phyloP scores from a whole-genome alignment of 2,113 vertebrate genomes.

The Mobula hypostoma region DNA sequence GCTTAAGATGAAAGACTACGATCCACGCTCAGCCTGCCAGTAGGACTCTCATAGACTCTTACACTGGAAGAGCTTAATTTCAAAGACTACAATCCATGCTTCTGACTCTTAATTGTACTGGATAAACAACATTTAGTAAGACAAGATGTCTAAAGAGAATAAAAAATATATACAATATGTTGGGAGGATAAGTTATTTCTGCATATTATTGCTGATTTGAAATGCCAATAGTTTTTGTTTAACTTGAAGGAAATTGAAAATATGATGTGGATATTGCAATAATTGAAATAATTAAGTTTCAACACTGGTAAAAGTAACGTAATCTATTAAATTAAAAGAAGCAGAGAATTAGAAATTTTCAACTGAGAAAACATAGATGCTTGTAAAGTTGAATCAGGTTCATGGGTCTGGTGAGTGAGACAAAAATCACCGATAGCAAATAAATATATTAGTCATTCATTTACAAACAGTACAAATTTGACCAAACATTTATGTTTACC shows the following conservation, averaged over 20 bases:
- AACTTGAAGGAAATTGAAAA: not conserved
- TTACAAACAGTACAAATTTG: too few relatives aligned
- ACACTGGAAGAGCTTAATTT: not conserved
- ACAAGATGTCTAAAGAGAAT: not conserved
- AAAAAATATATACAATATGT: too few relatives aligned
- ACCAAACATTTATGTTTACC: too few relatives aligned
- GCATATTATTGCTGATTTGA: not conserved
- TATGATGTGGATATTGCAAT: not conserved
- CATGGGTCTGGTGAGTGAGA: too few relatives aligned
- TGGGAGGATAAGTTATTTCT: not conserved
- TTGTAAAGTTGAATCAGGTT: too few relatives aligned
- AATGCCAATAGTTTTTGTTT: not conserved
- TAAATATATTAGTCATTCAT: too few relatives aligned
- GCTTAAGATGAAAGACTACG: not conserved
- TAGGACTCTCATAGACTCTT: not conserved
- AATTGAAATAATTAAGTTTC: not conserved
- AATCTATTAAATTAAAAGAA: not conserved
- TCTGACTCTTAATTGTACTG: not conserved
- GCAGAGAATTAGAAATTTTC: not conserved
- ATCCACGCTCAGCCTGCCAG: not conserved
- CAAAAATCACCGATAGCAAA: too few relatives aligned
- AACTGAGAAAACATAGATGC: not conserved
- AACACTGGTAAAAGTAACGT: not conserved
- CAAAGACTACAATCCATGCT: not conserved
- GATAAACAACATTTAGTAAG: not conserved